Base-by-base conservation (phyloP, 1,140 invertebrate species). In the Drosophila nigrodunni region DNA sequence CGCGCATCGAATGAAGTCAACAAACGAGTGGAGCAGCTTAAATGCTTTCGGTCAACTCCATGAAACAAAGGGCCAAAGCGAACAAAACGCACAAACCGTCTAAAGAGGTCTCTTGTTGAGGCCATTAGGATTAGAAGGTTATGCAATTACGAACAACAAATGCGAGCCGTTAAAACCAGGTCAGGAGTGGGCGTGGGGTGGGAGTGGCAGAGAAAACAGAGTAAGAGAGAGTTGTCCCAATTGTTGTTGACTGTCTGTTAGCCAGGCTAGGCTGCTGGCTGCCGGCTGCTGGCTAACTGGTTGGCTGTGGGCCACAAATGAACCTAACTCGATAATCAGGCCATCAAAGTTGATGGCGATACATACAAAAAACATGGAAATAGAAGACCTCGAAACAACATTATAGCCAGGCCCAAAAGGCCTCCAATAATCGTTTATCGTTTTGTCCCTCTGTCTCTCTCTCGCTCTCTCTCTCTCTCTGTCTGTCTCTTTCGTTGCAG, bases 281-380 rank as follows among this genome's bases (percentile, higher is more conserved):
- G 15, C 15, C 1, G 3, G 18, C 18, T 21, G 18, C 43, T 35
- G 21, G 10, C 41, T n/a, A 10, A 15, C 50, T 37, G 44, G 15
- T 18, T n/a, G 59, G 3, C 5, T 35, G 2, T 15, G 39, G 44
- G 43, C 78, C 78, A 35, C 82, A 86, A 85, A 81, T 78, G 78
- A 76, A 76, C 66, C 61, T 82, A 86, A 77, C 79, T 86, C 79
- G 83, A 79, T 86, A 86, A 86, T 82, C 83, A 65, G 83, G 68
- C 80, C 69, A 80, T 88, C 68, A 88, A 82, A 79, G 83, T 82
- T 88, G 72, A 86, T 86, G 78, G 74, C 49, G 61, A 2, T 47
- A 57, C 13, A 49, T 15, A 41, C 30, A 15, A 41, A 41, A 59
- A 21, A 58, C 61, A 57, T 39, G 54, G 21, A 15, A 52, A 64